Evolutionary conservation across 2,797 vertebrate species (phyloP), one percentile per base, ranked within the genome.

Genomic region (Lophius americanus): DNA sequence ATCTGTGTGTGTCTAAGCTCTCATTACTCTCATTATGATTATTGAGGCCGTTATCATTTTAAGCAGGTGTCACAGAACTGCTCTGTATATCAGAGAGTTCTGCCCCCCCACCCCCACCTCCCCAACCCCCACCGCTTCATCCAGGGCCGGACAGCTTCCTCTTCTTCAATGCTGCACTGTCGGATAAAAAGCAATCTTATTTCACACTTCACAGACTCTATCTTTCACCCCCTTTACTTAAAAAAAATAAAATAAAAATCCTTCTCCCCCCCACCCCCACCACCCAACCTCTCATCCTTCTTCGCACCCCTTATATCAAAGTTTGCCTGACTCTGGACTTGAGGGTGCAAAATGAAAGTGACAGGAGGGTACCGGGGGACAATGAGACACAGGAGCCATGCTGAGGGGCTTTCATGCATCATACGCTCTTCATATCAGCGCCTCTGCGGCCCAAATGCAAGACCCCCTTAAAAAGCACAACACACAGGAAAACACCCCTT

Each of bases 161-260:
- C 89, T 91, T 91, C 92, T 93, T 89, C 84, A 88, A 77, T 76
- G 58, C 88, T 83, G 85, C 87, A 73, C 89, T 90, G 92, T 93
- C 82, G 84, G 89, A 94, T 93, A 92, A 94, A 93, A 94, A 92
- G 86, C 91, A 92, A 94, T 94, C 92, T 93, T 91, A 93, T 94
- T 94, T 94, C 92, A 93, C 93, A 94, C 93, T 92, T 93, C 91
- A 91, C 81, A 84, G 89, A 91, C 92, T 90, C 89, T 84, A 90
- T 93, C 92, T 93, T 86, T 91, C 83, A 88, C 78, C 79, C 69
- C 85, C 86, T 87, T 85, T 88, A 82, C 78, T 87, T 85, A 79
- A 69, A 69, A 84, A 84, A 79, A 42, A 42, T 87, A 85, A 79
- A 69, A 69, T 84, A 85, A 84, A 79, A 42, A 42, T 58, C 63